A percentile compares a stretch with the other conserved stretches of the same genome.
Evolutionary conservation across 2,888 invertebrate genomes (phyloP).

Genomic region (Pristionchus entomophagus): DNA sequence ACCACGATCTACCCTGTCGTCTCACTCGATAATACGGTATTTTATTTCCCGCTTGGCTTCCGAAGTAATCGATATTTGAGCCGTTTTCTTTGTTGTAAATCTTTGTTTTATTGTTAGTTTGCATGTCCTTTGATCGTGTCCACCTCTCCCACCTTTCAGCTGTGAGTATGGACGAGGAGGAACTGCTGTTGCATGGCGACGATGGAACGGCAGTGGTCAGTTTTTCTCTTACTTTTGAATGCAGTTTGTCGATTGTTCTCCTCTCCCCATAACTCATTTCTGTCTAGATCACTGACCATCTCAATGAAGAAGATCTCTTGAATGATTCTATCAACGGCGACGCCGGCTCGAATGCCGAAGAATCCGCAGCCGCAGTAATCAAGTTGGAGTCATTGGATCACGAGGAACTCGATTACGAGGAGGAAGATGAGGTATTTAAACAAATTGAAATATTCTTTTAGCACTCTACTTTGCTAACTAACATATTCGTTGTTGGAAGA

Average conservation of each 20-base stretch:
- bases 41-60: not conserved
- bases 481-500: no score
- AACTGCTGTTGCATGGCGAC: conserved; percentile 19
- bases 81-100: not conserved
- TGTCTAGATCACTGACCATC: not conserved
- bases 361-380: not conserved
- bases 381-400: conserved; percentile 50
- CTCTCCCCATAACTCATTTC: not conserved
- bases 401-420: conserved; percentile 63
- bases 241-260: not conserved
- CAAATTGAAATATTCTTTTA: not conserved
- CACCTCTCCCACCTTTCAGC: not conserved
- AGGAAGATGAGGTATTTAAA: conserved; percentile 57
- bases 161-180: conserved; percentile 36
- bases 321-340: conserved; percentile 5
- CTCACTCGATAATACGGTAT: no score
- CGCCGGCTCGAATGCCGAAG: not conserved
- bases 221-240: not conserved
- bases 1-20: no score
- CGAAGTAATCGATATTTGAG: not conserved
- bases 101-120: not conserved
- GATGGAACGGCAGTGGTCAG: conserved; percentile 11
- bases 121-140: not conserved
- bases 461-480: no score
- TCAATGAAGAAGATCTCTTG: conserved; percentile 14